phyloP scores from a whole-genome alignment of 1,140 invertebrate species.

The Bombus sibiricus region DNA sequence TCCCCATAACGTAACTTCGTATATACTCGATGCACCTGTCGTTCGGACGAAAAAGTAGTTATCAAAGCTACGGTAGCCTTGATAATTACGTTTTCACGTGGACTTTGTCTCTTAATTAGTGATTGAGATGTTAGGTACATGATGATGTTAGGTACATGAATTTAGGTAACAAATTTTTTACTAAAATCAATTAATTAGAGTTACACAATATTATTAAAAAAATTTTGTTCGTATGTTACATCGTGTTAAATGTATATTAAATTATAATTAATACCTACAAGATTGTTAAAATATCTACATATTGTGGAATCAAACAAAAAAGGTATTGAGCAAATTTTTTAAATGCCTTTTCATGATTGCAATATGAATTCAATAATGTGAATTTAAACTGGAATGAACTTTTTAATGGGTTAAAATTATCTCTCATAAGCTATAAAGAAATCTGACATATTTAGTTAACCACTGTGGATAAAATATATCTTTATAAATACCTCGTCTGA shows the following conservation, averaged over 20 bases:
- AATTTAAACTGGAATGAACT: too few species aligned
- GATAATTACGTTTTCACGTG: constrained; percentile 1
- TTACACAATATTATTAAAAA: too few species aligned
- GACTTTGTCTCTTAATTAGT: not conserved
- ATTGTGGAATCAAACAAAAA: not conserved
- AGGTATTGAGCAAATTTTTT: not conserved
- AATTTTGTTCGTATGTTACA: not conserved
- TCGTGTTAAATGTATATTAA: too few species aligned
- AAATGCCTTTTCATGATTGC: not conserved
- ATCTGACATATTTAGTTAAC: not conserved
- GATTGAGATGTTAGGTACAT: constrained; percentile 4
- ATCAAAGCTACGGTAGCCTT: not conserved
- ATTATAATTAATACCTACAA: not conserved
- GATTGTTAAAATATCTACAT: too few species aligned
- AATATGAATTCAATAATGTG: not conserved
- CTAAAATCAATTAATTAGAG: too few species aligned
- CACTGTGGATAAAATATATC: not conserved
- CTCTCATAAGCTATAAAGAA: not conserved
- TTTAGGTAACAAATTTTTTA: too few species aligned
- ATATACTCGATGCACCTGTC: constrained; percentile 38
- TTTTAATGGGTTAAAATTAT: not conserved
- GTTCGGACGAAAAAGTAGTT: not conserved
- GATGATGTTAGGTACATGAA: constrained; percentile 7
- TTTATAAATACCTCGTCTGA: too few species aligned
- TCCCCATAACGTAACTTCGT: constrained; percentile 24